These are phyloP conservation scores for Calycopis cecrops DNA, from an alignment of 1,140 invertebrate species.

Conservation along the genomic window DNA sequence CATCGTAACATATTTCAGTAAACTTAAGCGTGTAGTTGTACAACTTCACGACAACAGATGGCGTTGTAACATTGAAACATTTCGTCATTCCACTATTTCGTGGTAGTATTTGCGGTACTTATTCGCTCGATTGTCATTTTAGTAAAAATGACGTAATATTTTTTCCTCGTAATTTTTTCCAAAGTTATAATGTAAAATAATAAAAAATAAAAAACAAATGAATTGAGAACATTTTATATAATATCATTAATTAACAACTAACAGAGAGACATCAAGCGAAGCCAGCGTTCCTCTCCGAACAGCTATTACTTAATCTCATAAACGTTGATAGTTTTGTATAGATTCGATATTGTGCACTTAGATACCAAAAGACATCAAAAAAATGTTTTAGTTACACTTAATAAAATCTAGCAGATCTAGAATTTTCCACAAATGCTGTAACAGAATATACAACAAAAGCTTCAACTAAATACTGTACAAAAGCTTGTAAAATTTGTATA, in stretches of 20 bases:
- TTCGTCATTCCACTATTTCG: not conserved
- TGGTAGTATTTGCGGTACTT: not conserved
- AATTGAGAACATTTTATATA: conserved; percentile 61
- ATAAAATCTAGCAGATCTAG: conserved; percentile 62
- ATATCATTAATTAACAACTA: conserved; percentile 56
- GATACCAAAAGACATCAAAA: conserved; percentile 21
- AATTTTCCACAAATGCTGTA: conserved; percentile 32
- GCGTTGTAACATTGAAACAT: not conserved
- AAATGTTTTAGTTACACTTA: conserved; percentile 14
- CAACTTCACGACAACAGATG: not conserved
- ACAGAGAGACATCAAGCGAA: conserved; percentile 47
- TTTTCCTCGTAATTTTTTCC: no score
- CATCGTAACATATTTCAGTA: no score
- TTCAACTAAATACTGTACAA: conserved; percentile 47
- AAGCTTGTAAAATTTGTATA: conserved; percentile 52
- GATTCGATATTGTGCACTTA: conserved; percentile 15
- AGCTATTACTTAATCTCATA: conserved; percentile 19
- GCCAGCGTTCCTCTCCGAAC: conserved; percentile 28
- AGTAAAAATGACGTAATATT: no score
- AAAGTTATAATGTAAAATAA: no score
- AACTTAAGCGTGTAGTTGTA: no score
- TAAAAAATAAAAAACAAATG: conserved; percentile 44
- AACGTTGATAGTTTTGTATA: conserved; percentile 16
- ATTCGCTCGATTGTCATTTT: not conserved
- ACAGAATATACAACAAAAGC: conserved; percentile 24